Evolutionary conservation across 2,113 vertebrate species (phyloP), one percentile per base, ranked within the genome.

Genomic region (Pyrgilauda ruficollis): DNA sequence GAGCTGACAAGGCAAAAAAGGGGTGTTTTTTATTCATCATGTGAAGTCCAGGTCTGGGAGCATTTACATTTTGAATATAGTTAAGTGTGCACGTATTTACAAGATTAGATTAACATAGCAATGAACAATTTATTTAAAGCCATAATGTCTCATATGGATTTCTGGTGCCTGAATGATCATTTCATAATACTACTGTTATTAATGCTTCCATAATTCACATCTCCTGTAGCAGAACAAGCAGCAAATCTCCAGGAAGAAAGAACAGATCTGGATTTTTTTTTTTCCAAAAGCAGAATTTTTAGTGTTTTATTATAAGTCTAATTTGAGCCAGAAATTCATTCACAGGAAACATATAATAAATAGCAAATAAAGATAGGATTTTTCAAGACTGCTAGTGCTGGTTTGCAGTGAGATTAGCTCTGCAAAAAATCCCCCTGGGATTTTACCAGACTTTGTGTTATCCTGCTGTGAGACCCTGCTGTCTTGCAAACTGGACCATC

Each of bases 1-100:
- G 35, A 35, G 58, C 84, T 91, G 89, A 61, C n/a, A 49, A 24
- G 37, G 66, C 44, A 82, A 81, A 53, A 82, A 56, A 49, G 20
- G 20, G 52, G 24, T 82, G 4, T 22, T 31, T 13, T 63, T 80
- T 37, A 64, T 84, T 82, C 47, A 56, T 82, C 62, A 35, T 15
- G 11, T 75, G 37, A 91, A 89, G 53, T 52, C 61, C 14, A 1
- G 62, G 28, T 75, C 80, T 84, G 74, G 56, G 31, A 87, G 44
- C 58, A 69, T 62, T 91, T 78, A 53, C 58, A 69, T 95, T 91
- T 96, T 94, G 87, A 87, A 95, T 91, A 67, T 37, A 37, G 55
- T 67, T 95, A 81, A 93, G 90, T 81, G 79, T 44, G 73, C 39
- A 52, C 7, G 47, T 73, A 75, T 90, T 84, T 77, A 84, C 55